These are phyloP conservation scores for Sebastes baramenuke DNA, from an alignment of 2,797 vertebrate genomes.

Conservation along the genomic window DNA sequence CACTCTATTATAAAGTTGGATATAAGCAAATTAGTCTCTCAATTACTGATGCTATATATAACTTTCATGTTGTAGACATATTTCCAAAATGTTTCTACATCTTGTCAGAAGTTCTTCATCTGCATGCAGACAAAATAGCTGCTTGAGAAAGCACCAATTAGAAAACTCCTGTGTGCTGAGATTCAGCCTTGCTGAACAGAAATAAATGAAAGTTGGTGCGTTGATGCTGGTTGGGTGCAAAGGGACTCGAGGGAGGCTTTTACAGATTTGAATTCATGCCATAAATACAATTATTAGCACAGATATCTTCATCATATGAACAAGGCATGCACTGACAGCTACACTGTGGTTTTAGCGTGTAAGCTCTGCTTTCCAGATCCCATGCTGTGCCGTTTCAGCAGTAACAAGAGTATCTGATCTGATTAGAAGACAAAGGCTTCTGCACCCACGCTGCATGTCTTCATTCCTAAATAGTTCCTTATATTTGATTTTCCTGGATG, in stretches of 20 bases:
- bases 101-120: too few relatives aligned
- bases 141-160: neutral
- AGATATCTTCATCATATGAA: slow-evolving; percentile 10
- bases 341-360: neutral
- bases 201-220: neutral
- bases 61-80: neutral
- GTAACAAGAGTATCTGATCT: slow-evolving; percentile 44
- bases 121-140: neutral
- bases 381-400: neutral
- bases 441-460: slow-evolving; percentile 26
- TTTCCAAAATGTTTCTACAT: neutral
- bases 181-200: neutral
- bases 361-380: slow-evolving; percentile 2
- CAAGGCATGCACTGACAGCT: slow-evolving; percentile 9
- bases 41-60: neutral
- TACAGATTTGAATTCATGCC: neutral
- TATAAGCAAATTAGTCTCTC: neutral
- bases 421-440: slow-evolving; percentile 25
- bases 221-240: neutral
- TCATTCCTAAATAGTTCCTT: slow-evolving; percentile 31
- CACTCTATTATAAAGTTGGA: too few relatives aligned
- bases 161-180: neutral
- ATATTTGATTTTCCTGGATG: slow-evolving; percentile 42
- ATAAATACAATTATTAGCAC: slow-evolving; percentile 11
- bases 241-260: neutral